These are phyloP conservation scores for Ophonus ardosiacus DNA, from an alignment of 2,888 invertebrate species.

Conservation along the genomic window DNA sequence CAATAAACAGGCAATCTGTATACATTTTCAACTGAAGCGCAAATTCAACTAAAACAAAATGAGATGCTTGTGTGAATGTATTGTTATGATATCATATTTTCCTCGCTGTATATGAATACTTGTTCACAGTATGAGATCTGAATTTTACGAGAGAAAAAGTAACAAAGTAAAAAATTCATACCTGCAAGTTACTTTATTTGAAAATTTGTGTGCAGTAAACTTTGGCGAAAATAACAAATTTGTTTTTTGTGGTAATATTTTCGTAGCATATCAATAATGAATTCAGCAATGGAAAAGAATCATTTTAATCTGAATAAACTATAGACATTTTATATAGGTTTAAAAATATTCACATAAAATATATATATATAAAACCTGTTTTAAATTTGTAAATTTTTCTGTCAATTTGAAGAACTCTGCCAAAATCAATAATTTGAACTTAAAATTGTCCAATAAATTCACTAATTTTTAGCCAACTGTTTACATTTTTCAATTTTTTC, in stretches of 20 bases:
- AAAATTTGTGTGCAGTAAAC: background rate
- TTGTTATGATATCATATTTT: slow-evolving; percentile 36
- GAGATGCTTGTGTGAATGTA: background rate
- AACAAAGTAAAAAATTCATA: slow-evolving; percentile 16
- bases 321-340: background rate
- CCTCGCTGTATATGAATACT: slow-evolving; percentile 27
- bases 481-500: too few relatives aligned
- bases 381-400: too few relatives aligned
- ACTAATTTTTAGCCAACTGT: too few relatives aligned
- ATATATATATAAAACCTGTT: too few relatives aligned
- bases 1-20: slow-evolving; percentile 35
- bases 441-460: too few relatives aligned
- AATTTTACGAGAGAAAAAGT: slow-evolving; percentile 13
- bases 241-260: slow-evolving; percentile 1
- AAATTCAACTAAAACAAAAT: slow-evolving; percentile 15
- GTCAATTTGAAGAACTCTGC: too few relatives aligned
- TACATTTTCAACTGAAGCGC: slow-evolving; percentile 1
- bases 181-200: slow-evolving; percentile 5
- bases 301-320: background rate
- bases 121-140: background rate
- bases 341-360: background rate
- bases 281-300: background rate
- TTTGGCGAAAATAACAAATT: background rate
- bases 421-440: too few relatives aligned
- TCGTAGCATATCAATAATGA: background rate